Conservation (phyloP, 2,888 invertebrate species). For the Tryphoninae sp. region DNA sequence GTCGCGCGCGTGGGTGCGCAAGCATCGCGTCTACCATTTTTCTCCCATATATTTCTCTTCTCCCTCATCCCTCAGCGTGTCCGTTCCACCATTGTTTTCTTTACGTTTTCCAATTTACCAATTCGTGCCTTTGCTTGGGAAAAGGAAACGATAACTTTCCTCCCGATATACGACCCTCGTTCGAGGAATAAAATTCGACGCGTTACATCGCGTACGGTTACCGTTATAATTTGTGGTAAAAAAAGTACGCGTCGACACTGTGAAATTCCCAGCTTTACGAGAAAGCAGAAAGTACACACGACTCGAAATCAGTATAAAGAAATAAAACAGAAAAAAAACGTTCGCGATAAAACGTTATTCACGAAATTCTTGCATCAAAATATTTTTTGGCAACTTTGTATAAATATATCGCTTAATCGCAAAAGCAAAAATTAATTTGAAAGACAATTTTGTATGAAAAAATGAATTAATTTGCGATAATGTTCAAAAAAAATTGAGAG, state of each 20-base stretch:
- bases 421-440: no score
- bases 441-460: no score
- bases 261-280: not conserved
- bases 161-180: not conserved
- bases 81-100: constrained; percentile 31
- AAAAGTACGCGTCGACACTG: not conserved
- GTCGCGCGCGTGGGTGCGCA: constrained; percentile 6
- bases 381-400: not conserved
- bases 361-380: not conserved
- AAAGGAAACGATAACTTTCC: constrained; percentile 33
- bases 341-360: not conserved
- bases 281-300: not conserved
- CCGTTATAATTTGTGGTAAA: not conserved
- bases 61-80: not conserved
- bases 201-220: not conserved
- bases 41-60: constrained; percentile 18
- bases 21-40: not conserved
- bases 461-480: no score
- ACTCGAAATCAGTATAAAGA: not conserved
- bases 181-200: constrained; percentile 5
- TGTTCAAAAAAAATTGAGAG: not conserved
- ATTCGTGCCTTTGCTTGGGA: constrained; percentile 10
- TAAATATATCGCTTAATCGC: not conserved
- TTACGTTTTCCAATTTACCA: constrained; percentile 33
- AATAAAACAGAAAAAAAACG: not conserved